phyloP scores from a whole-genome alignment of 2,797 vertebrate genomes.

The Remorina albescens region DNA sequence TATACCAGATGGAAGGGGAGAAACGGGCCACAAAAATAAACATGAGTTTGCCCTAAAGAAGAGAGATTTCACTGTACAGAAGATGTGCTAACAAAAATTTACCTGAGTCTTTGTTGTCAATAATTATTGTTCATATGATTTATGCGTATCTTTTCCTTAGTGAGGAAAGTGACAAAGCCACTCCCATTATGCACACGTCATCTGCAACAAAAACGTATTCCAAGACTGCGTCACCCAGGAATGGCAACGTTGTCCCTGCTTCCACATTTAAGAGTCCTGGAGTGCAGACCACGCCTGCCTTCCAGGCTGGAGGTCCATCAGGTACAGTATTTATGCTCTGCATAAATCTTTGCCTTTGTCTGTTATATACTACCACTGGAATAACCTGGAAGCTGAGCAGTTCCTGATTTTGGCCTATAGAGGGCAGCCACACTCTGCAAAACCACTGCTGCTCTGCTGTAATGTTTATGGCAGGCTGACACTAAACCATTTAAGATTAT shows the following conservation, averaged over 20 bases:
- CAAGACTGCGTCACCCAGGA: conserved; percentile 71
- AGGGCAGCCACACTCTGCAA: conserved; percentile 55
- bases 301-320: conserved; percentile 82
- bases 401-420: conserved; percentile 52
- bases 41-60: background rate
- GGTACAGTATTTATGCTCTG: conserved; percentile 75
- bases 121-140: conserved; percentile 23
- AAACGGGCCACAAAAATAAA: background rate
- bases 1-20: background rate
- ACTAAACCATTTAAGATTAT: conserved; percentile 66
- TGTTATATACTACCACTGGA: background rate
- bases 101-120: conserved; percentile 23
- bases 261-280: conserved; percentile 78
- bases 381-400: conserved; percentile 12
- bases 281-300: conserved; percentile 76
- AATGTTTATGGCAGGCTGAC: conserved; percentile 53
- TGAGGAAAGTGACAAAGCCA: conserved; percentile 78
- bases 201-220: conserved; percentile 78
- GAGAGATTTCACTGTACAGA: background rate
- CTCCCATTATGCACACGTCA: conserved; percentile 62
- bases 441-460: conserved; percentile 18
- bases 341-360: background rate
- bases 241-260: conserved; percentile 68
- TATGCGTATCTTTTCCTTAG: conserved; percentile 72
- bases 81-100: too few relatives aligned